Conservation (phyloP, 2,888 invertebrate genomes). For the Laothoe populi region DNA sequence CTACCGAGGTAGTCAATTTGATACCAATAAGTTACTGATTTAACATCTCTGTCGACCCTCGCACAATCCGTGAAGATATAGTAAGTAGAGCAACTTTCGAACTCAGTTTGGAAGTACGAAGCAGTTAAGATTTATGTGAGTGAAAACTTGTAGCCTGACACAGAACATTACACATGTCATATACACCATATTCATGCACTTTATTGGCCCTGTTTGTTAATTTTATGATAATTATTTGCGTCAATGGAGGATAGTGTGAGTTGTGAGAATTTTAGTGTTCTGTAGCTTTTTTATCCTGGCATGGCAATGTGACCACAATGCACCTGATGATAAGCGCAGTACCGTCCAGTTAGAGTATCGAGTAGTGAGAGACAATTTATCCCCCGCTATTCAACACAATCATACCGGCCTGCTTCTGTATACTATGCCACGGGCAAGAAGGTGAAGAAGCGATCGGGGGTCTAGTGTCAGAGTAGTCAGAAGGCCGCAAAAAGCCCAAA, state of each 20-base stretch:
- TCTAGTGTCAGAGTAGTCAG: too few species aligned
- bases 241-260: constrained; percentile 39
- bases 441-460: too few species aligned
- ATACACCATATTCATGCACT: constrained; percentile 15
- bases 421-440: too few species aligned
- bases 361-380: too few species aligned
- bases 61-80: not conserved
- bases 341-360: too few species aligned
- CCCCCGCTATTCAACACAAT: too few species aligned
- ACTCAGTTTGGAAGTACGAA: constrained; percentile 11
- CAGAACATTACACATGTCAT: not conserved
- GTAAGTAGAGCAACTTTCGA: constrained; percentile 17
- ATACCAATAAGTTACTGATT: not conserved
- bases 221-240: constrained; percentile 46
- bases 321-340: too few species aligned
- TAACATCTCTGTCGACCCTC: not conserved
- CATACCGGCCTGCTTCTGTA: too few species aligned
- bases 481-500: too few species aligned
- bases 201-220: constrained; percentile 40
- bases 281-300: not conserved
- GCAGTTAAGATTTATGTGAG: constrained; percentile 15
- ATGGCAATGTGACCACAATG: too few species aligned
- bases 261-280: constrained; percentile 3
- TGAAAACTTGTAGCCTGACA: not conserved
- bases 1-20: too few species aligned